phyloP scores from a whole-genome alignment of 2,113 vertebrate species.

The Chelonoidis abingdonii region DNA sequence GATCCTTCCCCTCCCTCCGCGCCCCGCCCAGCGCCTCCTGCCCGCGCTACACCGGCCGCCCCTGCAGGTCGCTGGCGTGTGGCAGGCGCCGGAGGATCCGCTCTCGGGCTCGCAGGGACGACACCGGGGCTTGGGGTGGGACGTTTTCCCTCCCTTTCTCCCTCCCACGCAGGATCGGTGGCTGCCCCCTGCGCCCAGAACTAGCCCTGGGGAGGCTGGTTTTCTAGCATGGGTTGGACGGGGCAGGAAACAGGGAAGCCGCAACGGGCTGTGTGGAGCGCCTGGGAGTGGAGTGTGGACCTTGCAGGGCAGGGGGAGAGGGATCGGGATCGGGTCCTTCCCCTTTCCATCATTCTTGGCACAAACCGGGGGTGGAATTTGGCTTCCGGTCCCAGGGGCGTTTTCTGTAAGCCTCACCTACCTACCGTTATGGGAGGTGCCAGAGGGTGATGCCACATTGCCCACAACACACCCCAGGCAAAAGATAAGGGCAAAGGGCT shows the following conservation, averaged over 20 bases:
- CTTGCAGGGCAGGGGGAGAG: neutral
- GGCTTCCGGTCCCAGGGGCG: neutral
- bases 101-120: neutral
- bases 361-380: neutral
- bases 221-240: too few relatives aligned
- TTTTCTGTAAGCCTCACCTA: neutral
- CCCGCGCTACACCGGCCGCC: too few relatives aligned
- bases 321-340: neutral
- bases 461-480: neutral
- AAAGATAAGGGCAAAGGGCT: neutral
- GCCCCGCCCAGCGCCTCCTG: neutral
- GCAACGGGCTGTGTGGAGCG: too few relatives aligned
- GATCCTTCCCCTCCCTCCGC: neutral
- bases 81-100: neutral
- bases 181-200: neutral
- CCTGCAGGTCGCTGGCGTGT: neutral
- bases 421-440: neutral
- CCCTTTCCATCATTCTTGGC: neutral
- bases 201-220: too few relatives aligned
- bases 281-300: neutral
- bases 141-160: neutral
- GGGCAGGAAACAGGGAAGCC: neutral
- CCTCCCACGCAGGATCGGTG: too few relatives aligned
- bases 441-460: neutral
- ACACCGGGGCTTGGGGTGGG: neutral